These are phyloP conservation scores for Ornithorhynchus anatinus DNA, from an alignment of 2,113 vertebrate genomes.

Conservation along the genomic window DNA sequence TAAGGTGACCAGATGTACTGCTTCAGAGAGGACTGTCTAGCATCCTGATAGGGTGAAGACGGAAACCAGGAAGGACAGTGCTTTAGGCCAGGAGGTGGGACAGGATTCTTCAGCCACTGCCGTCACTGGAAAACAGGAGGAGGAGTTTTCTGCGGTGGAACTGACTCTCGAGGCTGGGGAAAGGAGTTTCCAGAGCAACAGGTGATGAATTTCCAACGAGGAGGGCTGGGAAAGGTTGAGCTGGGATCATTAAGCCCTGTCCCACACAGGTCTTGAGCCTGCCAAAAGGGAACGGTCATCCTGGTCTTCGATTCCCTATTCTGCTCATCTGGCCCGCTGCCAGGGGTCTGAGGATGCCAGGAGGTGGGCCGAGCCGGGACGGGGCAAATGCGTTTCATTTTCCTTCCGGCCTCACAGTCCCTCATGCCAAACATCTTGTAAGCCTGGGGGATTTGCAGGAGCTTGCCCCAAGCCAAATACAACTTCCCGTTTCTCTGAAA, in stretches of 20 bases:
- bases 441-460: constrained; percentile 3
- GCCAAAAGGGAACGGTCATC: neutral
- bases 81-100: no score
- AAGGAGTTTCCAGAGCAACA: no score
- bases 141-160: no score
- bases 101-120: no score
- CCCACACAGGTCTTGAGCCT: neutral
- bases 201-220: no score
- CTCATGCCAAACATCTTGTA: constrained; percentile 41
- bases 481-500: constrained; percentile 64
- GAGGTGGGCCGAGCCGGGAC: neutral
- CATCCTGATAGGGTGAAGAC: no score
- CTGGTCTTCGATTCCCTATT: neutral
- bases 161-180: no score
- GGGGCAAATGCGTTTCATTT: neutral
- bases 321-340: neutral
- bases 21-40: no score
- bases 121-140: no score
- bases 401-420: neutral
- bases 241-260: neutral
- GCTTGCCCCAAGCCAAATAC: constrained; percentile 35
- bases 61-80: no score
- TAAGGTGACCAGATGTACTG: no score
- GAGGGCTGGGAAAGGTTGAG: no score
- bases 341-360: neutral